phyloP scores from a whole-genome alignment of 2,888 invertebrate species.

The Cerastis rubricosa region DNA sequence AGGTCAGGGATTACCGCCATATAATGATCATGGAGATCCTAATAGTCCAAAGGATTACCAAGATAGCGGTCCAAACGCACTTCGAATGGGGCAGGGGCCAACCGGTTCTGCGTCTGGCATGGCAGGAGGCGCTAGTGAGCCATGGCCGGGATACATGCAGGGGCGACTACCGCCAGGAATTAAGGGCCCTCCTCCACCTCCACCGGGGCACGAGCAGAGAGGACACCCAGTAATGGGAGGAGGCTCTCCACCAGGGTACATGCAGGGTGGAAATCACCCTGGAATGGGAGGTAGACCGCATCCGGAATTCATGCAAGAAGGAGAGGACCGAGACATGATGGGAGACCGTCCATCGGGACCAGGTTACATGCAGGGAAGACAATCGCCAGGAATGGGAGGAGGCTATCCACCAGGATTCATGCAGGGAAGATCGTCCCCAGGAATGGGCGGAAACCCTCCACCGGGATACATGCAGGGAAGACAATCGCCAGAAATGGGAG shows the following conservation, averaged over 20 bases:
- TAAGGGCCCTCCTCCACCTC: conserved; percentile 11
- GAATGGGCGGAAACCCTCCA: not conserved
- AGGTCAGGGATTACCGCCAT: not conserved
- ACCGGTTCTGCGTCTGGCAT: not conserved
- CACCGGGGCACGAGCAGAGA: not conserved
- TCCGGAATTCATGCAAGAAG: not conserved
- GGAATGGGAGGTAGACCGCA: not conserved
- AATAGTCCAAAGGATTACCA: not conserved
- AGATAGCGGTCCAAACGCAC: not conserved
- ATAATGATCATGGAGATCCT: not conserved
- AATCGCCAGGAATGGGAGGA: not conserved
- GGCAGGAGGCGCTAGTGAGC: not conserved
- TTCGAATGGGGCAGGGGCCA: not conserved
- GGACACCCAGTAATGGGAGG: not conserved
- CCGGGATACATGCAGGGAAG: not conserved
- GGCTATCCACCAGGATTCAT: not conserved
- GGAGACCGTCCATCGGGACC: not conserved
- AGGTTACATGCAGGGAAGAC: not conserved
- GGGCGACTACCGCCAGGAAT: conserved; percentile 1
- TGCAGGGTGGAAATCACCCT: not conserved
- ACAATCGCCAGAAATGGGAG: not conserved
- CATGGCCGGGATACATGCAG: not conserved
- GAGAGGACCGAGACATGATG: not conserved
- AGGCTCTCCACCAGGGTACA: not conserved
- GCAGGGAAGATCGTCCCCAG: not conserved